These are phyloP conservation scores for Operophtera brumata DNA, from an alignment of 2,888 invertebrate species.

Conservation along the genomic window DNA sequence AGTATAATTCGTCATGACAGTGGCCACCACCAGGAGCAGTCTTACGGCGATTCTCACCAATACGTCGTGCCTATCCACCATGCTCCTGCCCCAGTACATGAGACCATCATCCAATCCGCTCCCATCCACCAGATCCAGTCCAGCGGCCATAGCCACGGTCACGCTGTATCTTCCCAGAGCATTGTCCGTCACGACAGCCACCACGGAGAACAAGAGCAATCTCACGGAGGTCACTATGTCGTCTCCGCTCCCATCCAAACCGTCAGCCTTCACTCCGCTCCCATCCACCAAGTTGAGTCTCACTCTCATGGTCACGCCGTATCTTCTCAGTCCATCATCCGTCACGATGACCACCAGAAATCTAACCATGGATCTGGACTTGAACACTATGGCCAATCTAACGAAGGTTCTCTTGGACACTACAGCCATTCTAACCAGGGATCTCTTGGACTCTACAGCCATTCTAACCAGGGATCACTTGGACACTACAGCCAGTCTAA, in stretches of 20 bases:
- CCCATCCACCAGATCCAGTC: constrained; percentile 29
- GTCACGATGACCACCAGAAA: constrained; percentile 33
- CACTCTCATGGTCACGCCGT: constrained; percentile 31
- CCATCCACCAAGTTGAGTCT: constrained; percentile 18
- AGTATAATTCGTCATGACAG: constrained; percentile 43
- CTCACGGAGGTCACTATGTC: constrained; percentile 25
- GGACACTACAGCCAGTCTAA: constrained; percentile 31
- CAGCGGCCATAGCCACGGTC: constrained; percentile 41
- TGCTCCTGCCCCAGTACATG: constrained; percentile 30
- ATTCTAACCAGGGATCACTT: not conserved
- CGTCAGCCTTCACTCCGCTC: constrained; percentile 22
- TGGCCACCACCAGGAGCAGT: constrained; percentile 31
- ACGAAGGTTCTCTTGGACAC: constrained; percentile 23
- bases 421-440: constrained; percentile 28
- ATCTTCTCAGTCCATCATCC: constrained; percentile 39
- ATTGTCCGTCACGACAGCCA: constrained; percentile 40
- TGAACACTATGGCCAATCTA: constrained; percentile 30
- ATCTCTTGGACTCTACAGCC: constrained; percentile 29
- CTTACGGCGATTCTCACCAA: constrained; percentile 25
- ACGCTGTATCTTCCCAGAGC: constrained; percentile 51
- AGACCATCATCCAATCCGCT: constrained; percentile 23
- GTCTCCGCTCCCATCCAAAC: constrained; percentile 24
- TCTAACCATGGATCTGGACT: constrained; percentile 18
- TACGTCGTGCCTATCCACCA: constrained; percentile 29
- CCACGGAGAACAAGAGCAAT: constrained; percentile 26